Conservation (phyloP, 2,888 invertebrate genomes). For the Microplitis manilae region DNA sequence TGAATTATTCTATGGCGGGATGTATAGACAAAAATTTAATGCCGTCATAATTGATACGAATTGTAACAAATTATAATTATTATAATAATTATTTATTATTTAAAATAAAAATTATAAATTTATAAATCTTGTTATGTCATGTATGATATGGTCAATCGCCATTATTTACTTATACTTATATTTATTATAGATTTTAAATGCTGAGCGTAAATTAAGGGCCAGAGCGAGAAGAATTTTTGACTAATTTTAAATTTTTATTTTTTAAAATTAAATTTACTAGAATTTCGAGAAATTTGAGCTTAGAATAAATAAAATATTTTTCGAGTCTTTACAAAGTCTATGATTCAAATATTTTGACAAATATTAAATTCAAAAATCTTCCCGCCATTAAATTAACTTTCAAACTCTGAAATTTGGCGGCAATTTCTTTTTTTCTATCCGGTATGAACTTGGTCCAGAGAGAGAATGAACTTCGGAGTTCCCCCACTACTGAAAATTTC, state of each 20-base stretch:
- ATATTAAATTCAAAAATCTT: too few species aligned
- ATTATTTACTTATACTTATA: background rate
- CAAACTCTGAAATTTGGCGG: too few species aligned
- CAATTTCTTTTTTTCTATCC: too few species aligned
- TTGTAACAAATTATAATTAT: background rate
- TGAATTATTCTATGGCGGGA: background rate
- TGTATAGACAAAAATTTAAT: background rate
- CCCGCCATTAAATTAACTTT: too few species aligned
- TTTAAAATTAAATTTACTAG: background rate
- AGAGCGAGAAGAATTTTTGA: background rate
- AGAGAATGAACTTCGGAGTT: too few species aligned
- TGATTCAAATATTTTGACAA: too few species aligned
- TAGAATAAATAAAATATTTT: too few species aligned
- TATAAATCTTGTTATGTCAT: background rate
- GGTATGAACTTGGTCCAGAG: too few species aligned
- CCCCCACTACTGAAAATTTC: too few species aligned
- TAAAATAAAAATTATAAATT: background rate
- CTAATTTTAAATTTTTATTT: background rate
- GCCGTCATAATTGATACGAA: background rate
- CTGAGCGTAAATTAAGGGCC: background rate
- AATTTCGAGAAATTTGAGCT: background rate
- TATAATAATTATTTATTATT: background rate
- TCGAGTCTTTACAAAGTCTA: too few species aligned
- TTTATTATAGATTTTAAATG: background rate
- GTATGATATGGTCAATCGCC: background rate